Conservation (phyloP, 2,113 vertebrate genomes). For the Osmerus mordax region DNA sequence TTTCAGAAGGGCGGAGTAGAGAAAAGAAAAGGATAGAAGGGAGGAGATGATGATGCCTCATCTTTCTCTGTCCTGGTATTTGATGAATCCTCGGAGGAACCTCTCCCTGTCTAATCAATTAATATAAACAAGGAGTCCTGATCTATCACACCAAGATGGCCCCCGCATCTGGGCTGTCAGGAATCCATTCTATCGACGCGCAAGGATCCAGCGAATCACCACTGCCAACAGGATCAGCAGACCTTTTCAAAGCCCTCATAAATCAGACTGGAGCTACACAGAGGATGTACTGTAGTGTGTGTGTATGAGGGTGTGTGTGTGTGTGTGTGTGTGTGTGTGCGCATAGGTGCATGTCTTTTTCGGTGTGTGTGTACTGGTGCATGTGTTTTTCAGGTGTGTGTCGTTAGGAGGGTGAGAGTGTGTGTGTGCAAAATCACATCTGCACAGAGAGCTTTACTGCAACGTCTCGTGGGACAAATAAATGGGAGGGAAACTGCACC, state of each 20-base stretch:
- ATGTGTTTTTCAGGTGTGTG: neutral
- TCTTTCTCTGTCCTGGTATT: conserved; percentile 2
- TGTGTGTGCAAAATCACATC: conserved; percentile 37
- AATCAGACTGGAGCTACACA: conserved; percentile 88
- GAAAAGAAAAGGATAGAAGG: conserved; percentile 22
- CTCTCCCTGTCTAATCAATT: conserved; percentile 80
- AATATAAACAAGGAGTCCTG: conserved; percentile 82
- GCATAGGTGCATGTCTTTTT: too few relatives aligned
- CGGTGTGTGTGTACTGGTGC: neutral
- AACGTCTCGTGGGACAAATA: conserved; percentile 78
- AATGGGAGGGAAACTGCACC: conserved; percentile 74
- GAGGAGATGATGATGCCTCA: neutral
- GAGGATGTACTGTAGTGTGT: conserved; percentile 43
- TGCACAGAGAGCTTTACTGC: conserved; percentile 83
- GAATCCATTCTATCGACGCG: conserved; percentile 84
- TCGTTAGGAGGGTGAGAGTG: neutral
- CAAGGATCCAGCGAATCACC: conserved; percentile 78
- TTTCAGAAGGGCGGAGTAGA: neutral
- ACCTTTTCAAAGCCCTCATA: conserved; percentile 91
- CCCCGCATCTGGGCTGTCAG: conserved; percentile 80
- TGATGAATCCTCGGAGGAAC: conserved; percentile 81
- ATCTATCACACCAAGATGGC: conserved; percentile 81
- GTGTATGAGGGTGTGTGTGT: too few relatives aligned
- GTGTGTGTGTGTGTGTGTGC: neutral
- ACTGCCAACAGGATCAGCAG: conserved; percentile 87